A percentile compares a stretch with the other conserved stretches of the same genome.
Evolutionary conservation across 2,797 vertebrate species (phyloP).

Genomic region (Heterohyrax brucei): DNA sequence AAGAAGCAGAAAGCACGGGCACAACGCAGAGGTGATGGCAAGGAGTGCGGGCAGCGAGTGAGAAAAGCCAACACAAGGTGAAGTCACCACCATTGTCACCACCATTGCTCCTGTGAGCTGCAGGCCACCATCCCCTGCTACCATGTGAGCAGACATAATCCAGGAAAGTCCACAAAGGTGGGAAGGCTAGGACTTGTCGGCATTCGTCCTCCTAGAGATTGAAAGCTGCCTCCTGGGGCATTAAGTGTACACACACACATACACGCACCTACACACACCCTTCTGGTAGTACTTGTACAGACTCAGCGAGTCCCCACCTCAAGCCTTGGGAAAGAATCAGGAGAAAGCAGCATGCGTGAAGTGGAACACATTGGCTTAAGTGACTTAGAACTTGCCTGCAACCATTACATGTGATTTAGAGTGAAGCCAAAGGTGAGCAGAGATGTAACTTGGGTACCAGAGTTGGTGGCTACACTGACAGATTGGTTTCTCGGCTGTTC

Average conservation of each 20-base stretch:
- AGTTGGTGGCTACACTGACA: not conserved
- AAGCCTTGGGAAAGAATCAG: not conserved
- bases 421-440: not conserved
- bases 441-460: not conserved
- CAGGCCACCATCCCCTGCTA: not conserved
- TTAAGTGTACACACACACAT: too few species aligned
- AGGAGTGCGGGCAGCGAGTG: not conserved
- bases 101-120: accelerated
- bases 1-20: not conserved
- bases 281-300: too few species aligned
- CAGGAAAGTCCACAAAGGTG: too few species aligned
- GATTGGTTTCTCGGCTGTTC: not conserved
- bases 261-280: not conserved
- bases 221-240: not conserved
- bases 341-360: not conserved
- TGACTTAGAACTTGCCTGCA: not conserved
- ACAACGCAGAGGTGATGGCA: not conserved
- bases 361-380: not conserved
- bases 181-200: not conserved
- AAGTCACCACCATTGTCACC: accelerated
- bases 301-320: not conserved
- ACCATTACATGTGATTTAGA: not conserved
- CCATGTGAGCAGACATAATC: too few species aligned
- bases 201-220: not conserved
- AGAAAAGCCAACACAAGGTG: not conserved